Evolutionary conservation across 2,888 invertebrate species (phyloP).

Genomic region (Hermodice carunculata): DNA sequence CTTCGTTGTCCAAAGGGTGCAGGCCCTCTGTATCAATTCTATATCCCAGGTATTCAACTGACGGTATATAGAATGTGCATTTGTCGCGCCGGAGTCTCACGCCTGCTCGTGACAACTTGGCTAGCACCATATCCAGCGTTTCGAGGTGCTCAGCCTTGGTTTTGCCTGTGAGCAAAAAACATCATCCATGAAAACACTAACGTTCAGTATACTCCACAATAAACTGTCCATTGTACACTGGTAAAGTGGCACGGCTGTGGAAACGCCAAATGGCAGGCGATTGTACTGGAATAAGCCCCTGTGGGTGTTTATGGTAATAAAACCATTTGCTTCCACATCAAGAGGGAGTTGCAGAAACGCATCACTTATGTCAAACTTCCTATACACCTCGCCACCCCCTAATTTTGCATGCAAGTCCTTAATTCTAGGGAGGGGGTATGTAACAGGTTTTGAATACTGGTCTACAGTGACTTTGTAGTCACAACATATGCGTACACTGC

Average conservation of each 20-base stretch:
- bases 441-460: not conserved
- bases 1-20: slow-evolving; percentile 19
- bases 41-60: slow-evolving; percentile 31
- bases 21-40: slow-evolving; percentile 28
- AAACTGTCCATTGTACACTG: slow-evolving; percentile 1
- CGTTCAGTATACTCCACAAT: not conserved
- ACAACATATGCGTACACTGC: slow-evolving; percentile 5
- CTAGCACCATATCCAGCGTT: too few relatives aligned
- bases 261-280: slow-evolving; percentile 6
- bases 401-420: slow-evolving; percentile 5
- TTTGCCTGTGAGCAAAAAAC: too few relatives aligned
- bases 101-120: too few relatives aligned
- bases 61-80: not conserved
- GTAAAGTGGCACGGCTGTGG: slow-evolving; percentile 3
- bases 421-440: slow-evolving; percentile 4
- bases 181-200: too few relatives aligned
- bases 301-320: slow-evolving; percentile 3
- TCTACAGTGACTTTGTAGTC: slow-evolving; percentile 7
- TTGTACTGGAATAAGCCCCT: slow-evolving; percentile 4
- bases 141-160: too few relatives aligned
- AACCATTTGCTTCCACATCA: not conserved
- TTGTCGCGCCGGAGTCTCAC: too few relatives aligned
- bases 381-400: not conserved
- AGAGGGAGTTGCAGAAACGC: slow-evolving; percentile 2
- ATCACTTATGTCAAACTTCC: slow-evolving; percentile 1